Evolutionary conservation across 1,140 invertebrate genomes (phyloP), one percentile per base, ranked within the genome.

Genomic region (Chrysomallon squamiferum): DNA sequence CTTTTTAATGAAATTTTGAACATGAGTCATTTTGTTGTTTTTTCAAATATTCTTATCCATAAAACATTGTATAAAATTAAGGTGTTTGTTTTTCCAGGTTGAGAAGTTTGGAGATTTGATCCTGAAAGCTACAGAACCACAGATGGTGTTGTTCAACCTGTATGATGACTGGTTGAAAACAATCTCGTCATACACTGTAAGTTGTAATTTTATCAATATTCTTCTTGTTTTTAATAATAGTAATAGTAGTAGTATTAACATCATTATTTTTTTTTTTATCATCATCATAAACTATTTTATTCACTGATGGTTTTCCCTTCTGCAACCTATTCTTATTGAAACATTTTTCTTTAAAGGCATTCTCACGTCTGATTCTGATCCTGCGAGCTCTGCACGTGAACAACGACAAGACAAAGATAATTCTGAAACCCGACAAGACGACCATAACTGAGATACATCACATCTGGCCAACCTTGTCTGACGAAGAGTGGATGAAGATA

Each of bases 31-130:
- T n/a, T n/a, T n/a, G n/a, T n/a, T n/a, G n/a, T n/a, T n/a, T n/a
- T n/a, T n/a, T n/a, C n/a, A n/a, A n/a, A n/a, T n/a, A n/a, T n/a
- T n/a, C n/a, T n/a, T n/a, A n/a, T n/a, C n/a, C n/a, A n/a, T n/a
- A n/a, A n/a, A n/a, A n/a, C n/a, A n/a, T n/a, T n/a, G n/a, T n/a
- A n/a, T n/a, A n/a, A n/a, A n/a, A 38, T 7, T 38, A 38, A 38
- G 35, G 5, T 65, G 41, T 60, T 57, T 56, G 33, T 47, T 66
- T n/a, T 47, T 62, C 47, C 64, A 87, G 79, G 95, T 99, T 27
- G 98, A 99, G 87, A 99, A 99, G 86, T 99, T 99, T 85, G 97
- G 98, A 68, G 97, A 99, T 87, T 86, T 99, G 1, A 99, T 99
- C 82, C 87, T 99, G 11, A 99, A 99, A 86, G 98, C 98, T 2